Evolutionary conservation across 2,797 vertebrate genomes (phyloP), one percentile per base, ranked within the genome.

Genomic region (Darevskia nairensis): DNA sequence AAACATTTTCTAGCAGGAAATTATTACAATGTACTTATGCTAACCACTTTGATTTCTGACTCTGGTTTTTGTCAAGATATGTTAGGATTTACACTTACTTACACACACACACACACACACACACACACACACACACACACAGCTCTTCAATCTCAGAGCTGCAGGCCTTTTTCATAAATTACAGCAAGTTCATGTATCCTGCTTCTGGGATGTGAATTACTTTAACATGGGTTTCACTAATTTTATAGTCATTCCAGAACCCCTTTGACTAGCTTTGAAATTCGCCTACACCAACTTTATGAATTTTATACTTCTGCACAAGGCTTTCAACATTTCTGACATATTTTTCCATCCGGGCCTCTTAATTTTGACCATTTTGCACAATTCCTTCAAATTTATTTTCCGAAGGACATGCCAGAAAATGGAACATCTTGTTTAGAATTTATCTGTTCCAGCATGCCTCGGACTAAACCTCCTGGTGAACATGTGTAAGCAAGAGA

Each of bases 261-360:
- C 21, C 27, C 19, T 90, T 90, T 78, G 88, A 80, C n/a, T 75
- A 85, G 66, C n/a, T 83, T 85, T 80, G 21, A 87, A 89, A 80
- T 50, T 66, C n/a, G 27, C 75, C 82, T 83, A 85, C 11, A 55
- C 59, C 3, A 81, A 9, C n/a, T 80, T 84, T 61, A 61, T 74
- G 27, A 2, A 32, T 75, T 68, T 82, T 86, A 35, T 84, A 50
- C 64, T 77, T 59, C 32, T 82, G 55, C 5, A 21, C 29, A 87
- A 41, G 81, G 64, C 11, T 86, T 91, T 87, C 50, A 76, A 83
- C 74, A 46, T 86, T 39, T 55, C 82, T 41, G 71, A 13, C 4
- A 55, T 19, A 82, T 50, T 77, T 91, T 87, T 79, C n/a, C 82
- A 85, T 87, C 13, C 7, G 0, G 84, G 13, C 19, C 81, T 61